Conservation (phyloP, 2,113 vertebrate species). For the Eurystomus gularis region DNA sequence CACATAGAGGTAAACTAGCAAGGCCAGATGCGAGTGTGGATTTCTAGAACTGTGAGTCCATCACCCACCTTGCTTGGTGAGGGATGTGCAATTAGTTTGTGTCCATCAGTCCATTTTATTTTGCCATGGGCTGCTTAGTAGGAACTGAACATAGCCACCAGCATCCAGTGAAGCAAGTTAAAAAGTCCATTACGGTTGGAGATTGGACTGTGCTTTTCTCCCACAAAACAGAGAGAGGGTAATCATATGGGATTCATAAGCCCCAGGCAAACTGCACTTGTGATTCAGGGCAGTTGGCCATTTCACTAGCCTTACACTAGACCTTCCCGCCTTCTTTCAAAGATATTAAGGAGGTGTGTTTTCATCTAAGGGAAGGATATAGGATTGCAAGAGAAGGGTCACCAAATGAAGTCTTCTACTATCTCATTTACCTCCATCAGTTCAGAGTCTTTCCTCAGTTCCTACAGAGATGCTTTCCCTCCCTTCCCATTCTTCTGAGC, state of each 20-base stretch:
- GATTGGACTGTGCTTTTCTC: neutral
- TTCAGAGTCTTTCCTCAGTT: neutral
- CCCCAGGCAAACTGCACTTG: neutral
- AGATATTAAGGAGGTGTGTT: neutral
- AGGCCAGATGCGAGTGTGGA: fast-evolving
- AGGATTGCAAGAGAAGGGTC: neutral
- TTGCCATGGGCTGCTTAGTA: neutral
- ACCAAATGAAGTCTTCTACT: neutral
- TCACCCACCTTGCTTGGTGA: fast-evolving
- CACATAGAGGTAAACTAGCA: neutral
- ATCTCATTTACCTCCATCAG: neutral
- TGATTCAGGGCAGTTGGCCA: neutral
- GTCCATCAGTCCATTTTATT: neutral
- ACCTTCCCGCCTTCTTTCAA: neutral
- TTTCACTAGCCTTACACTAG: neutral
- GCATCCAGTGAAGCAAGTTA: neutral
- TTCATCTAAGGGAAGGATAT: neutral
- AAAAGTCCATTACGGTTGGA: neutral
- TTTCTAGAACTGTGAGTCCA: neutral
- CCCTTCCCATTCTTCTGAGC: neutral
- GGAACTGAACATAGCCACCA: neutral
- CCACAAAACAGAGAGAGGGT: neutral
- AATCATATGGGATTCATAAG: neutral
- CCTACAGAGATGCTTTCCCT: neutral
- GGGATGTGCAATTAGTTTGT: neutral